Conservation (phyloP, 2,113 vertebrate genomes). For the Butorides virescens region DNA sequence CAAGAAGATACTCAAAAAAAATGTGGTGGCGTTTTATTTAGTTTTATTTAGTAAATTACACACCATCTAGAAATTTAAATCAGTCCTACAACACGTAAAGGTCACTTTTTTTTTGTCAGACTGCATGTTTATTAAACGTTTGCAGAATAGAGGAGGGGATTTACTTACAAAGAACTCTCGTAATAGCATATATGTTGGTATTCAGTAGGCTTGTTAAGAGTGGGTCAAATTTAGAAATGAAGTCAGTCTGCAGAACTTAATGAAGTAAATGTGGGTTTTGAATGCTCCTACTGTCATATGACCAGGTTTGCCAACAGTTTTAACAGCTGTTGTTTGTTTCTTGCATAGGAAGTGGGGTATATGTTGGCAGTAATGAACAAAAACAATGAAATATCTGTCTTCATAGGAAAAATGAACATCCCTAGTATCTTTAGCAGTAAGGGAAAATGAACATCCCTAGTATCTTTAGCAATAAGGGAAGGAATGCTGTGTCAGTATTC, state of each 20-base stretch:
- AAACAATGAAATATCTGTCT: not conserved
- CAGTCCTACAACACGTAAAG: not conserved
- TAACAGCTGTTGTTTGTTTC: not conserved
- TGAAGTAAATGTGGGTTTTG: not conserved
- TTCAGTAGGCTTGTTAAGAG: not conserved
- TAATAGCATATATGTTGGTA: not conserved
- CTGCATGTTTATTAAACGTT: not conserved
- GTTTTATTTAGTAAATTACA: not conserved
- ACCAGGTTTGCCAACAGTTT: not conserved
- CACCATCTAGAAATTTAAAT: not conserved
- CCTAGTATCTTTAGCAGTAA: not conserved
- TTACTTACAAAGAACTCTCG: not conserved
- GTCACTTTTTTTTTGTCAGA: not conserved
- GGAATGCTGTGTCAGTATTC: not conserved
- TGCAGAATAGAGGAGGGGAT: not conserved
- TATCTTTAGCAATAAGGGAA: not conserved
- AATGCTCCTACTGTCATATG: not conserved
- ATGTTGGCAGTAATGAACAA: not conserved
- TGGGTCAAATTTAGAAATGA: not conserved
- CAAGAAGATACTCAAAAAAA: not conserved
- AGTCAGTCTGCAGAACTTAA: not conserved
- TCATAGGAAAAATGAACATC: not conserved
- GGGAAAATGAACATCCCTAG: not conserved
- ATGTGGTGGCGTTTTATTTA: not conserved
- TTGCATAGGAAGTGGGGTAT: fast-evolving